Evolutionary conservation across 2,113 vertebrate genomes (phyloP).

Genomic region (Antechinus flavipes): DNA sequence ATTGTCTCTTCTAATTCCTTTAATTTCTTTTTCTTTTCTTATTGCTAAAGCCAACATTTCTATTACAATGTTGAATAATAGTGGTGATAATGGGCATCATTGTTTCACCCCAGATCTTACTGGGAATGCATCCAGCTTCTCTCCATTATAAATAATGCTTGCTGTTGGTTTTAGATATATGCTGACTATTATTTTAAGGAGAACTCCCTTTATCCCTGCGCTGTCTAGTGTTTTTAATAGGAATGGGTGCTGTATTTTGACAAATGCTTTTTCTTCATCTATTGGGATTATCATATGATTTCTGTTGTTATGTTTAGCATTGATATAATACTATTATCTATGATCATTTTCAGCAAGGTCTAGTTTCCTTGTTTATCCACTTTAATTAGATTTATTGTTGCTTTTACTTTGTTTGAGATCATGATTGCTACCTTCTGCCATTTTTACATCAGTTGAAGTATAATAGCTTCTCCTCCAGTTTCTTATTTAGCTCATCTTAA

Average conservation of each 20-base stretch:
- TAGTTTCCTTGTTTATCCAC: no score
- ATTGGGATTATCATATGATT: neutral
- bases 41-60: neutral
- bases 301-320: neutral
- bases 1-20: neutral
- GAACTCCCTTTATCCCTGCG: neutral
- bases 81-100: neutral
- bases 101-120: neutral
- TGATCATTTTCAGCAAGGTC: no score
- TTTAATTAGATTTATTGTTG: no score
- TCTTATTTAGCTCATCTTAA: no score
- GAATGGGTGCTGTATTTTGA: neutral
- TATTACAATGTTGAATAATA: neutral
- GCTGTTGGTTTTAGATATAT: neutral
- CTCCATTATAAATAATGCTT: neutral
- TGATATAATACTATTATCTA: no score
- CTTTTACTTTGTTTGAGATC: no score
- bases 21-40: neutral
- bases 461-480: no score
- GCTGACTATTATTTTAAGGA: neutral
- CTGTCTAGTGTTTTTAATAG: neutral
- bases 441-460: no score
- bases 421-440: no score
- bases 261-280: neutral
- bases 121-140: neutral